These are phyloP conservation scores for Climacteris rufus DNA, from an alignment of 2,113 vertebrate species.

Conservation along the genomic window DNA sequence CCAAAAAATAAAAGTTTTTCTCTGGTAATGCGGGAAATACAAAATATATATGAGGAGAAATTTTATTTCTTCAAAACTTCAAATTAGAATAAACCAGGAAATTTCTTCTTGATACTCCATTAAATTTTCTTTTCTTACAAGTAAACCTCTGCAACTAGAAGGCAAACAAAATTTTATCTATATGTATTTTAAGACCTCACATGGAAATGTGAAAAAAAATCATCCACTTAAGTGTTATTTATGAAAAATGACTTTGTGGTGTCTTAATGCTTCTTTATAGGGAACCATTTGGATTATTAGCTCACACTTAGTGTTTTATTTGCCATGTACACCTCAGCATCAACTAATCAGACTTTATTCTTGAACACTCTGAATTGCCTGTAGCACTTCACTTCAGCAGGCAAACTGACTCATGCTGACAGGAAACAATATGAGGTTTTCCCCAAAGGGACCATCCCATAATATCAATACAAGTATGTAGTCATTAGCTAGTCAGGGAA, in stretches of 20 bases:
- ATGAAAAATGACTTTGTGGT: constrained; percentile 2
- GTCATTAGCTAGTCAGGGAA: constrained; percentile 58
- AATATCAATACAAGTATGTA: constrained; percentile 19
- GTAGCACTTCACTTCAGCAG: constrained; percentile 33
- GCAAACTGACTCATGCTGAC: constrained; percentile 41
- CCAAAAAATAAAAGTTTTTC: neutral
- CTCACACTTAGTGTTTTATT: constrained; percentile 37
- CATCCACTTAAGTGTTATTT: constrained; percentile 24
- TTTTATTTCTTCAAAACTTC: neutral
- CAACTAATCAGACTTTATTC: constrained; percentile 46
- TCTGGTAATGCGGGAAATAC: neutral
- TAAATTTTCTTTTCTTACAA: neutral
- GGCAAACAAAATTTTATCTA: neutral
- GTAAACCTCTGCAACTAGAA: neutral
- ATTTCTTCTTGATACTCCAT: neutral
- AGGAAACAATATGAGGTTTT: constrained; percentile 52
- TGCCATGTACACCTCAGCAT: constrained; percentile 14
- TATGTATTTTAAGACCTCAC: neutral
- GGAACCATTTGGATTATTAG: constrained; percentile 29
- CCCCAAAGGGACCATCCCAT: constrained; percentile 37
- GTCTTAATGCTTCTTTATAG: constrained; percentile 28
- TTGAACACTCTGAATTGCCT: constrained; percentile 45
- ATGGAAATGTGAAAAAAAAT: neutral
- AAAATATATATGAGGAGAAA: neutral
- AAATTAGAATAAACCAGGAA: neutral